These are phyloP conservation scores for Andrena hattorfiana DNA, from an alignment of 2,888 invertebrate genomes.

Conservation along the genomic window DNA sequence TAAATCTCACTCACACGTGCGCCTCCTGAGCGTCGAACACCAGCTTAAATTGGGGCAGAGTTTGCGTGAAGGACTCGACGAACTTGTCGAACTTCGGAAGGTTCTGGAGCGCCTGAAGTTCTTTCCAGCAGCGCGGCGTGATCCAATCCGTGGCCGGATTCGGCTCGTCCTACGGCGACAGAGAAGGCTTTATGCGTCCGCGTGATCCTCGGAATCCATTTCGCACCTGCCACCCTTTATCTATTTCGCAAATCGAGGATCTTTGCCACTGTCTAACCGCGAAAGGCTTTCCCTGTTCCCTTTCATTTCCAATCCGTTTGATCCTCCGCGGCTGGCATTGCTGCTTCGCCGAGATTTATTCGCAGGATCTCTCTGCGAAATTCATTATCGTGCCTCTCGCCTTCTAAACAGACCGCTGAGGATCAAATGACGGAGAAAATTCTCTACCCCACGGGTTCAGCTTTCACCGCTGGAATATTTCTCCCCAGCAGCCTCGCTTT, in stretches of 20 bases:
- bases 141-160: constrained; percentile 95
- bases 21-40: constrained; percentile 90
- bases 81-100: constrained; percentile 88
- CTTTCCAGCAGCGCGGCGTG: constrained; percentile 92
- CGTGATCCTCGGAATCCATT: background rate
- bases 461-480: too few species aligned
- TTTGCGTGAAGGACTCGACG: constrained; percentile 87
- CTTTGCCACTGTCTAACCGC: background rate
- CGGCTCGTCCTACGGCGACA: constrained; percentile 83
- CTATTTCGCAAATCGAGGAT: background rate
- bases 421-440: too few species aligned
- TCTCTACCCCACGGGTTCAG: too few species aligned
- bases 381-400: background rate
- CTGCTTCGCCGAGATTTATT: background rate
- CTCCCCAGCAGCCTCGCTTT: too few species aligned
- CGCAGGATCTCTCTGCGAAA: background rate
- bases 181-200: constrained; percentile 8
- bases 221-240: constrained; percentile 3
- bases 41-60: constrained; percentile 87
- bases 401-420: too few species aligned
- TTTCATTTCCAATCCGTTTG: background rate
- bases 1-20: constrained; percentile 86
- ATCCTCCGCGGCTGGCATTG: background rate
- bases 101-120: constrained; percentile 90
- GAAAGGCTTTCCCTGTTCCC: background rate